Percentiles rank a stretch among this genome's conserved stretches.
These are phyloP conservation scores for Holacanthus passer DNA, from an alignment of 2,113 vertebrate genomes.

Conservation along the genomic window DNA sequence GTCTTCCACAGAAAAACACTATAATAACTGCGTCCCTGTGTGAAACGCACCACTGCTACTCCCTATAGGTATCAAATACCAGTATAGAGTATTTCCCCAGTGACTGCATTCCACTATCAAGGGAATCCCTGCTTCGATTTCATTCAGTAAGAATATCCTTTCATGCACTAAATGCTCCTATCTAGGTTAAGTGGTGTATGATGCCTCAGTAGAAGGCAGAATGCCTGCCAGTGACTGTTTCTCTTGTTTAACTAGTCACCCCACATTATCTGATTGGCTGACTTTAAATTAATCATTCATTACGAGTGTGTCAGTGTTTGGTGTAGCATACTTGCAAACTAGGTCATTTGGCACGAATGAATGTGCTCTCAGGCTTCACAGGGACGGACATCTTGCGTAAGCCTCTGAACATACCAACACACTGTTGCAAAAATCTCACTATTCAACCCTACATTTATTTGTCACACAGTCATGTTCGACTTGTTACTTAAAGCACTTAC, in stretches of 20 bases:
- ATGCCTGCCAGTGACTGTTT: constrained; percentile 61
- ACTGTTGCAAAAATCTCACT: constrained; percentile 24
- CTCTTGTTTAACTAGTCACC: constrained; percentile 69
- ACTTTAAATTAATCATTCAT: constrained; percentile 84
- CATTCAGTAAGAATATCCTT: constrained; percentile 57
- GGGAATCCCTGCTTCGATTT: constrained; percentile 68
- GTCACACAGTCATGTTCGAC: constrained; percentile 13
- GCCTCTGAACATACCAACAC: constrained; percentile 43
- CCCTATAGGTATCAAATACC: constrained; percentile 53
- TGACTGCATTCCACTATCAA: constrained; percentile 50
- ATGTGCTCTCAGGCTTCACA: constrained; percentile 67
- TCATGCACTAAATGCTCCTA: constrained; percentile 70
- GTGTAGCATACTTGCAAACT: constrained; percentile 78
- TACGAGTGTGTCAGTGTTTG: constrained; percentile 76
- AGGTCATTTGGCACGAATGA: constrained; percentile 80
- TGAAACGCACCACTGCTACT: constrained; percentile 3
- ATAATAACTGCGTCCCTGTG: constrained; percentile 1
- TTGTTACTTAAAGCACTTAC: constrained; percentile 17
- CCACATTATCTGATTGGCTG: constrained; percentile 77
- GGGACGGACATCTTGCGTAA: constrained; percentile 71
- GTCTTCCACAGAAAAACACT: not conserved
- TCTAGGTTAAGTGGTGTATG: constrained; percentile 74
- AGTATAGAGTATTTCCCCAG: constrained; percentile 48
- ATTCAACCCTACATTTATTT: constrained; percentile 28
- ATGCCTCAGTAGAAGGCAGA: constrained; percentile 57